Percentiles rank a stretch among this genome's conserved stretches.
These are phyloP conservation scores for Ariolimax columbianus DNA, from an alignment of 2,888 invertebrate species.

Conservation along the genomic window DNA sequence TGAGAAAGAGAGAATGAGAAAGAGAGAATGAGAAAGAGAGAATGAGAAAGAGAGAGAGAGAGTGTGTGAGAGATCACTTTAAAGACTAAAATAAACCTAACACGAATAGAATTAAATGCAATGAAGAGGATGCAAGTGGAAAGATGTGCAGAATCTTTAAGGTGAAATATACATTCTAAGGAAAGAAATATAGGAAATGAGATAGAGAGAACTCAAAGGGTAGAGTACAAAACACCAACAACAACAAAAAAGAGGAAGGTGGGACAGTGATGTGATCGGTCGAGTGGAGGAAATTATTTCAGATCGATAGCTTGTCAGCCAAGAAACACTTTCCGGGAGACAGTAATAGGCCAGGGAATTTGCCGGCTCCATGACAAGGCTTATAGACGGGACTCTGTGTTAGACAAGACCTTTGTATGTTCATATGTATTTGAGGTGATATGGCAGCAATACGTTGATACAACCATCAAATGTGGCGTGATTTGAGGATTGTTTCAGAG, in stretches of 20 bases:
- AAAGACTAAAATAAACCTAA: too few relatives aligned
- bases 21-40: too few relatives aligned
- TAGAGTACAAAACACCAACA: background rate
- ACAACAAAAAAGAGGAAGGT: background rate
- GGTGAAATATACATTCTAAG: background rate
- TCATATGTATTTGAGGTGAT: background rate
- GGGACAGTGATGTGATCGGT: background rate
- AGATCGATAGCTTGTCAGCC: constrained; percentile 3
- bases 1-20: too few relatives aligned
- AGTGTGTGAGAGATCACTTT: too few relatives aligned
- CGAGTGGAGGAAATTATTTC: background rate
- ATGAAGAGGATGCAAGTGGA: background rate
- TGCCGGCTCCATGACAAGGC: background rate
- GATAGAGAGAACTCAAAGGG: background rate
- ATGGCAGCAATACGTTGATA: background rate
- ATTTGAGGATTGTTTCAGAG: too few relatives aligned
- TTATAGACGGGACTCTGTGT: background rate
- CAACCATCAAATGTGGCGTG: background rate
- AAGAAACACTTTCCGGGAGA: background rate
- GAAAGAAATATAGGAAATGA: background rate
- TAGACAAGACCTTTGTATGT: background rate
- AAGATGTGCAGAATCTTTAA: background rate
- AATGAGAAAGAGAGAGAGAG: too few relatives aligned
- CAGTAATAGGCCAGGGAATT: background rate
- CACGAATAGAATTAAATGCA: too few relatives aligned